These are phyloP conservation scores for Eulemur albifrons DNA, from an alignment of 2,797 vertebrate genomes.

Conservation along the genomic window DNA sequence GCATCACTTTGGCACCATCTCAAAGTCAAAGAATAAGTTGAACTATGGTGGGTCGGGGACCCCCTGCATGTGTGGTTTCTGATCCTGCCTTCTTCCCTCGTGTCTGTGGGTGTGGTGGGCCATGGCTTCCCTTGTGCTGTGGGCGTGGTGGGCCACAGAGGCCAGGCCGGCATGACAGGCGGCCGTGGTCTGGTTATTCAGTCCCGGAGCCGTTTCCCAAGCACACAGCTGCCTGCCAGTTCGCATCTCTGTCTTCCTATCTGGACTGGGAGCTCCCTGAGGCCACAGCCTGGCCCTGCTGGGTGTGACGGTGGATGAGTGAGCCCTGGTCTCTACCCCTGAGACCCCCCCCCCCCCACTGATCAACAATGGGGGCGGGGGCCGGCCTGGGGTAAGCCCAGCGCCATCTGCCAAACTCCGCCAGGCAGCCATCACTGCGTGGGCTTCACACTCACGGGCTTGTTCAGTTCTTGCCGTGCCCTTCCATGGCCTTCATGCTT, in stretches of 20 bases:
- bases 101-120: accelerated
- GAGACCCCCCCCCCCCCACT: too few relatives aligned
- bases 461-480: accelerated
- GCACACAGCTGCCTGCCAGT: accelerated
- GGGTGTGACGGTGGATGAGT: accelerated
- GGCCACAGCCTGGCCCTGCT: not conserved
- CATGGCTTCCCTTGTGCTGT: too few relatives aligned
- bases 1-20: not conserved
- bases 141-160: accelerated
- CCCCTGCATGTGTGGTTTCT: not conserved
- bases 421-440: accelerated
- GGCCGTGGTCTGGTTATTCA: accelerated
- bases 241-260: accelerated
- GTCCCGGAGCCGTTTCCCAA: accelerated
- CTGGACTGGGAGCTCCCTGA: not conserved
- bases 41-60: not conserved
- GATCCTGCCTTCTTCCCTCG: not conserved
- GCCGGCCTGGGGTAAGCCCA: not conserved
- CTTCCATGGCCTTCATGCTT: accelerated
- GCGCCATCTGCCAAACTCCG: accelerated
- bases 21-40: not conserved
- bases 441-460: accelerated
- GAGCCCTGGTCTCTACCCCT: accelerated
- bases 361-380: accelerated
- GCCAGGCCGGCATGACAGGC: not conserved